Conservation (phyloP, 2,113 vertebrate species). For the Megaceryle maxima region DNA sequence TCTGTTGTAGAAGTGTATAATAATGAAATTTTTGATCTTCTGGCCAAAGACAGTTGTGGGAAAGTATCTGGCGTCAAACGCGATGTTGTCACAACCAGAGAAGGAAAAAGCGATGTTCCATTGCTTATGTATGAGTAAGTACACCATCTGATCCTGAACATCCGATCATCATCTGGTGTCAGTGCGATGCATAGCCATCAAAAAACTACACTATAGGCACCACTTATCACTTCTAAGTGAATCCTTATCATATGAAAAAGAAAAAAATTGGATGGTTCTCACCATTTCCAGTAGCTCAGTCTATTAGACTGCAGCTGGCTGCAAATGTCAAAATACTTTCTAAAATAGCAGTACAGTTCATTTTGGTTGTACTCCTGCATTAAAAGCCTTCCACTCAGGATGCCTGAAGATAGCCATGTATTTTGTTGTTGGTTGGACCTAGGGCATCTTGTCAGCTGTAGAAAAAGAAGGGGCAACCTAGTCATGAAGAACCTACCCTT, state of each 20-base stretch:
- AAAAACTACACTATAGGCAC: neutral
- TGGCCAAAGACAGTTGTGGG: slow-evolving; percentile 76
- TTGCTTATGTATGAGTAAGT: slow-evolving; percentile 78
- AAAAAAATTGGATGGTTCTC: neutral
- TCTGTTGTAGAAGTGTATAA: slow-evolving; percentile 87
- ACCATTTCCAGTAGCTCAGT: neutral
- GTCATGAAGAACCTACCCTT: neutral
- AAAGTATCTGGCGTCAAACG: slow-evolving; percentile 48
- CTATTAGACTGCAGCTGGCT: neutral
- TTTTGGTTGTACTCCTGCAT: neutral
- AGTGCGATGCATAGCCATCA: neutral
- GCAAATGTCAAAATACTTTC: neutral
- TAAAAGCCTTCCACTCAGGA: neutral
- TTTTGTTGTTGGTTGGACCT: neutral
- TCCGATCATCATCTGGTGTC: neutral
- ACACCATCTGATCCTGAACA: neutral
- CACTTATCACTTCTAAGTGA: neutral
- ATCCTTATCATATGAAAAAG: neutral
- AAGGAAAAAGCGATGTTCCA: slow-evolving; percentile 73
- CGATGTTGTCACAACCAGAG: slow-evolving; percentile 76
- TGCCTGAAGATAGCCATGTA: neutral
- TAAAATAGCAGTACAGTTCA: neutral
- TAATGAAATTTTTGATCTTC: slow-evolving; percentile 85
- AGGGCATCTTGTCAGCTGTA: neutral
- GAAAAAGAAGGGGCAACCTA: neutral